Conservation (phyloP, 2,888 invertebrate genomes). For the Morpho helenor region DNA sequence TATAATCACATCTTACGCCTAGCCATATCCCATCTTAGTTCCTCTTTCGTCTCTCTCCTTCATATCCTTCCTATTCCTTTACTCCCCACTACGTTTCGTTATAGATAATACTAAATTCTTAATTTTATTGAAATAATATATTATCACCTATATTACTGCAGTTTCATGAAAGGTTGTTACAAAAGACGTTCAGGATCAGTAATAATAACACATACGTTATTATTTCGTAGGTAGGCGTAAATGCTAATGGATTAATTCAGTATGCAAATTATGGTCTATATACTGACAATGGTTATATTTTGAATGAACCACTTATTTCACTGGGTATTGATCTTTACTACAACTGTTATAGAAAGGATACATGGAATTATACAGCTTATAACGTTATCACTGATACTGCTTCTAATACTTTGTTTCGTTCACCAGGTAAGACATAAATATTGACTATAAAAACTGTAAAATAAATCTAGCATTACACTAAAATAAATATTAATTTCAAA, state of each 20-base stretch:
- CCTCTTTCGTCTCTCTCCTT: no score
- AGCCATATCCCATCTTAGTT: no score
- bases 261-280: constrained; percentile 79
- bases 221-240: constrained; percentile 63
- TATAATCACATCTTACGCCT: no score
- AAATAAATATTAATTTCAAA: no score
- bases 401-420: constrained; percentile 81
- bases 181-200: not conserved
- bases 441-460: not conserved
- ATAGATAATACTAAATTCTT: not conserved
- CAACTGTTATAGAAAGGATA: constrained; percentile 81
- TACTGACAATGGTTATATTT: constrained; percentile 73
- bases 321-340: constrained; percentile 49
- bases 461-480: no score
- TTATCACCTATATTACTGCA: not conserved
- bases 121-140: not conserved
- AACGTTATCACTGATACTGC: constrained; percentile 81
- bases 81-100: no score
- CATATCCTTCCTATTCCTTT: no score
- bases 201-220: not conserved
- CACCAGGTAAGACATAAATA: constrained; percentile 59
- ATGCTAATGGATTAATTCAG: constrained; percentile 82
- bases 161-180: not conserved
- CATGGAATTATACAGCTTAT: constrained; percentile 55
- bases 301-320: constrained; percentile 71